Conservation (phyloP, 2,888 invertebrate genomes). For the Rhagophthalmus giganteus region DNA sequence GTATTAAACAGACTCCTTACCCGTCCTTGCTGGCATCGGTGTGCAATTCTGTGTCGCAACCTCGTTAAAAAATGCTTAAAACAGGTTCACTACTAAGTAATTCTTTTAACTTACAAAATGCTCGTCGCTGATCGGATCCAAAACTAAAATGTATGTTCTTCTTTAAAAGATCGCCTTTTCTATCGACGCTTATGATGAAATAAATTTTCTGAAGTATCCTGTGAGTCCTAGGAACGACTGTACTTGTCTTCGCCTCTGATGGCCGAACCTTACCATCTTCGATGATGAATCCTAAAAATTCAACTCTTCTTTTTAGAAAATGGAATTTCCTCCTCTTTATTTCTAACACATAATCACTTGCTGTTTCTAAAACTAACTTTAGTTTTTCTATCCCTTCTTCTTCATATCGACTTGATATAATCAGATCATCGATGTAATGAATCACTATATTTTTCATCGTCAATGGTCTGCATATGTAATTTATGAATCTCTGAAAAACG, state of each 20-base stretch:
- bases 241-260: slow-evolving; percentile 39
- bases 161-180: slow-evolving; percentile 42
- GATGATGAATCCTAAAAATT: slow-evolving; percentile 35
- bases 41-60: slow-evolving; percentile 34
- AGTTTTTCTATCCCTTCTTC: slow-evolving; percentile 34
- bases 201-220: no score
- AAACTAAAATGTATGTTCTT: no score
- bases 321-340: slow-evolving; percentile 44
- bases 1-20: slow-evolving; percentile 41
- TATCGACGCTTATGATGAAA: slow-evolving; percentile 44
- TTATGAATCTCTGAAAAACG: slow-evolving; percentile 1
- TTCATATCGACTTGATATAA: slow-evolving; percentile 23
- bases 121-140: slow-evolving; percentile 23
- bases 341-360: not conserved
- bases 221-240: slow-evolving; percentile 44
- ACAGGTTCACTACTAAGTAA: no score
- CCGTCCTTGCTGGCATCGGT: slow-evolving; percentile 41
- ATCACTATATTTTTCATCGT: not conserved
- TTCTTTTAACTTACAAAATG: no score
- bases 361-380: slow-evolving; percentile 28
- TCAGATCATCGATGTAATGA: slow-evolving; percentile 36
- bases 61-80: no score
- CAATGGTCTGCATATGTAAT: not conserved
- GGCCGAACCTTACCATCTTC: slow-evolving; percentile 39
- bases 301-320: slow-evolving; percentile 36